These are phyloP conservation scores for Glyphotaelius pellucidus DNA, from an alignment of 2,888 invertebrate species.

Conservation along the genomic window DNA sequence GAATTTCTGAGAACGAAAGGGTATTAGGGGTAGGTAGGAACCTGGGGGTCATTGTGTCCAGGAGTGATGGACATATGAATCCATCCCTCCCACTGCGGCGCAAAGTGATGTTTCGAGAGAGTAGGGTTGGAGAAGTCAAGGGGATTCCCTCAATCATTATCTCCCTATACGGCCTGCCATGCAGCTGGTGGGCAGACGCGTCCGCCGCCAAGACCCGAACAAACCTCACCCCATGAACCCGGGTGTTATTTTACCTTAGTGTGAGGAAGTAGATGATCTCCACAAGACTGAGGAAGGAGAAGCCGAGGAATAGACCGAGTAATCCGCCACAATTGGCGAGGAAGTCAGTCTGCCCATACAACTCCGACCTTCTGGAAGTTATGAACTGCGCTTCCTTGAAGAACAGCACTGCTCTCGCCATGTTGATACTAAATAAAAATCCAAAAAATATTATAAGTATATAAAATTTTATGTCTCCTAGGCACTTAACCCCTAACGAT, in stretches of 20 bases:
- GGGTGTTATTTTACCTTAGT: constrained; percentile 68
- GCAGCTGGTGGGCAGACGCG: too few species aligned
- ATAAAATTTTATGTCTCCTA: neutral
- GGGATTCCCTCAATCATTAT: too few species aligned
- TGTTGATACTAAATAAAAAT: constrained; percentile 69
- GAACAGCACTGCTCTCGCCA: constrained; percentile 74
- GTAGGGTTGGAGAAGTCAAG: too few species aligned
- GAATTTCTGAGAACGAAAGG: too few species aligned
- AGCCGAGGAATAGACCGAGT: constrained; percentile 77
- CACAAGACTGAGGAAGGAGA: constrained; percentile 78
- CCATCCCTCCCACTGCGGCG: too few species aligned
- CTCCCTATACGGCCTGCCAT: too few species aligned
- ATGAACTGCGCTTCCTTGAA: constrained; percentile 78
- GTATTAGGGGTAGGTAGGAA: too few species aligned
- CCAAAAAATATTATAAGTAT: neutral
- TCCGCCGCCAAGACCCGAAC: too few species aligned
- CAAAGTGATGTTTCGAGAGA: too few species aligned
- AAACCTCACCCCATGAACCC: too few species aligned
- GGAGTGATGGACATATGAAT: too few species aligned
- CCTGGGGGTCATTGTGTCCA: too few species aligned
- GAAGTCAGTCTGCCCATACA: constrained; percentile 78
- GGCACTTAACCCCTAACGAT: neutral
- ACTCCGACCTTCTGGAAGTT: constrained; percentile 77
- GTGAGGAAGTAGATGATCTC: constrained; percentile 78
- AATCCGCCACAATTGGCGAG: constrained; percentile 79